Evolutionary conservation across 1,140 invertebrate genomes (phyloP), one percentile per base, ranked within the genome.

Genomic region (Trypoxylus dichotomus): DNA sequence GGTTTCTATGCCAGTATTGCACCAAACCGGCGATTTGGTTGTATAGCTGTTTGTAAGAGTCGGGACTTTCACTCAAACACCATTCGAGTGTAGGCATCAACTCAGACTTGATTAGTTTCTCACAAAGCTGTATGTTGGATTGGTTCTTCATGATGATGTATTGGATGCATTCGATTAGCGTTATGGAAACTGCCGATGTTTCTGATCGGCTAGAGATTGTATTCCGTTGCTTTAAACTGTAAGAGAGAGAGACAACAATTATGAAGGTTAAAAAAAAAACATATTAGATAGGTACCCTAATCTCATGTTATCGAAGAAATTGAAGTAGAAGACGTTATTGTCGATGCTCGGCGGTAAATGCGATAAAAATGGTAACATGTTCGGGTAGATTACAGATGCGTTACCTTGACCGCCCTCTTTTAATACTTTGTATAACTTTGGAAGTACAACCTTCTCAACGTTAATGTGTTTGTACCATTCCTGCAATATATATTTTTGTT

Each of bases 291-390:
- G 58, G 74, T 87, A 92, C 91, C 92, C 92, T 80, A 86, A 84
- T 47, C 88, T 87, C 83, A 94, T 87, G 82, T 91, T 91, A 71
- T 88, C 86, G 84, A 95, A 94, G 80, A 94, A 92, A 79, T 89
- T 89, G n/a, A 85, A 82, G 81, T 92, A 92, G 79, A 95, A 91
- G 54, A 87, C 85, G n/a, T 87, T 83, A 27, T 87, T 85, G 76
- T 90, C 86, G 15, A 89, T 81, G 13, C 89, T 83, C 41, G 90
- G 84, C n/a, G 92, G 90, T 71, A 95, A 87, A 80, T 93, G 90
- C 63, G 92, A 93, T 1, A 95, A 80, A 54, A 95, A 89, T 6
- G 94, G 93, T 19, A 96, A 83, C 24, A 95, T 83, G 85, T 92
- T 92, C 10, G 94, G 94, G 83, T 90, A 94, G 79, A 95, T 89